Conservation (phyloP, 2,797 vertebrate genomes). For the Trachurus trachurus region DNA sequence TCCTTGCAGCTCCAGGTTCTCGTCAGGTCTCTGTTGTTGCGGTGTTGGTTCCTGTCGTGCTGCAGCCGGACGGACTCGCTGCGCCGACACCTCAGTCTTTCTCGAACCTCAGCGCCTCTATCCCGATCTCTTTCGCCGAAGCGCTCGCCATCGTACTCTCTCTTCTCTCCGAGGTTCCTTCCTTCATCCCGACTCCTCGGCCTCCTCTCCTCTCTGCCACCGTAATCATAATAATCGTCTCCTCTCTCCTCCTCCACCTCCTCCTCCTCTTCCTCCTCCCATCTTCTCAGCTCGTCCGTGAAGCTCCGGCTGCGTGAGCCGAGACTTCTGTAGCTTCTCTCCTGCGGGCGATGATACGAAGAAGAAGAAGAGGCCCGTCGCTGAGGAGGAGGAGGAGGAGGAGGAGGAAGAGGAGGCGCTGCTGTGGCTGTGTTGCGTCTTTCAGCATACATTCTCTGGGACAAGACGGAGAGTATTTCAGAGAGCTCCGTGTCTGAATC, state of each 20-base stretch:
- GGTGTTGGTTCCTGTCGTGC: conserved; percentile 30
- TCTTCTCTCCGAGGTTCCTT: conserved; percentile 23
- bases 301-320: conserved; percentile 53
- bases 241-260: conserved; percentile 31
- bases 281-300: conserved; percentile 37
- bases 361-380: conserved; percentile 39
- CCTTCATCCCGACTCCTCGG: conserved; percentile 31
- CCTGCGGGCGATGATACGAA: conserved; percentile 15
- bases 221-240: conserved; percentile 29
- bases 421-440: conserved; percentile 52
- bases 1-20: conserved; percentile 75
- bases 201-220: conserved; percentile 35
- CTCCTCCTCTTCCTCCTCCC: conserved; percentile 40
- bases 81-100: conserved; percentile 49
- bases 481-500: conserved; percentile 70
- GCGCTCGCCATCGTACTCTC: conserved; percentile 22
- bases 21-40: conserved; percentile 45
- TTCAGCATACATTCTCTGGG: conserved; percentile 65
- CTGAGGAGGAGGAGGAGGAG: too few species aligned
- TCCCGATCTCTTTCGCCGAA: background rate
- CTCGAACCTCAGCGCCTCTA: too few species aligned
- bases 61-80: conserved; percentile 62
- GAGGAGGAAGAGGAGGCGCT: too few species aligned
- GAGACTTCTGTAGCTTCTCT: conserved; percentile 55
- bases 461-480: conserved; percentile 59